Base-by-base conservation (phyloP, 2,888 invertebrate genomes). In the Auanema sp. region DNA sequence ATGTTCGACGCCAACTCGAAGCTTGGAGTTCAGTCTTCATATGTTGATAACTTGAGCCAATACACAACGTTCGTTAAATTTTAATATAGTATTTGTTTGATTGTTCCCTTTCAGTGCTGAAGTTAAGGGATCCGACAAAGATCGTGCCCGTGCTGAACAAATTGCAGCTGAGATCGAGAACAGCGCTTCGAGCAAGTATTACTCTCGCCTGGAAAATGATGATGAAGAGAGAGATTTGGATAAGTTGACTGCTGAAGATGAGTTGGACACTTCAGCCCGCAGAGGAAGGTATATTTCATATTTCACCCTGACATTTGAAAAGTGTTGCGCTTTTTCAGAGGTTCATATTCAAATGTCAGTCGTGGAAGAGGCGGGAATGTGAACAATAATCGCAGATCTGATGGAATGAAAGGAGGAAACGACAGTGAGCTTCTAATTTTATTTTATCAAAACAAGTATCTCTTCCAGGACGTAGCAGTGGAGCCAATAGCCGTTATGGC, bases 1-100 rank as follows among this genome's bases (percentile, higher is more conserved):
- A 97, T 97, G 96, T 97, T 97, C 86, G 89, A 90, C 72, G 92
- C 90, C 84, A 96, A 96, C 86, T 92, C 92, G 84, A 89, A 89
- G 84, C 95, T 94, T 85, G 93, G 95, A 60, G 92, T 96, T 11
- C 90, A 90, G 80, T 91, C 93, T 75, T 92, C 92, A 2, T 97
- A 92, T 85, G 93, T 93, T 84, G 91, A 93, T 81, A 90, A 91
- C 68, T 86, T 97, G 76, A 88, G 90, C n/a, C 92, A 92, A 44
- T 97, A 97, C 84, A 96, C 96, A 70, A 85, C 75, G 71, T 75
- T n/a, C 54, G 72, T 69, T 56, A 18, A 40, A 24, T 42, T 12
- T 18, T 50, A 18, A 10, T 10, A 4, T 16, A 12, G 11, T n/a
- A 14, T 10, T 16, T 21, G 8, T 23, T 52, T 52, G n/a, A n/a